Conservation (phyloP, 2,113 vertebrate genomes). For the Chloropsis hardwickii region DNA sequence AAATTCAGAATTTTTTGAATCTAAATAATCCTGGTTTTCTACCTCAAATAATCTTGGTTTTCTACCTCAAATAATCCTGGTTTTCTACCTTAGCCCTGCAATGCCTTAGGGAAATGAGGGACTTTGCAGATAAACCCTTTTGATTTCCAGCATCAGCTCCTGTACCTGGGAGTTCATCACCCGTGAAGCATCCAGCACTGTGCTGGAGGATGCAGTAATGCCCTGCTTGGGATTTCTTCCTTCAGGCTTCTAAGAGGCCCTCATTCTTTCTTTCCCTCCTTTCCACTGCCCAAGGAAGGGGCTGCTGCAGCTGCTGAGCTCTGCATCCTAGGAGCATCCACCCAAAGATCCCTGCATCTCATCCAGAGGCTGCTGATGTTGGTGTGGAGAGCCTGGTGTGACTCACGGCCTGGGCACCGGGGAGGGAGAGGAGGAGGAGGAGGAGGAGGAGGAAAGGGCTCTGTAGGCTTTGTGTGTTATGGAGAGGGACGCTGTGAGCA, state of each 20-base stretch:
- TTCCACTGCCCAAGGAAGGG: not conserved
- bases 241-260: not conserved
- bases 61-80: not conserved
- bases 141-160: not conserved
- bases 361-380: not conserved
- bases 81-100: not conserved
- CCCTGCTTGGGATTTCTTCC: not conserved
- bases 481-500: not conserved
- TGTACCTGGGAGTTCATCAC: not conserved
- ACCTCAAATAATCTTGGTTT: not conserved
- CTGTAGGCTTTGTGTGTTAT: not conserved
- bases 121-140: not conserved
- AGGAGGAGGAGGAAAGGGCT: not conserved
- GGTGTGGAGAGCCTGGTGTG: not conserved
- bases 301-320: not conserved
- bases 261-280: not conserved
- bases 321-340: not conserved
- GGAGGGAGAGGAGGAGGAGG: not conserved
- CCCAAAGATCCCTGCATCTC: not conserved
- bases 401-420: fast-evolving
- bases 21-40: not conserved
- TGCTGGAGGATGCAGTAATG: not conserved
- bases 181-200: not conserved
- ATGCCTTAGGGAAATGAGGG: not conserved
- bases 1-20: not conserved